These are phyloP conservation scores for Furnarius figulus DNA, from an alignment of 2,113 vertebrate genomes.

Conservation along the genomic window DNA sequence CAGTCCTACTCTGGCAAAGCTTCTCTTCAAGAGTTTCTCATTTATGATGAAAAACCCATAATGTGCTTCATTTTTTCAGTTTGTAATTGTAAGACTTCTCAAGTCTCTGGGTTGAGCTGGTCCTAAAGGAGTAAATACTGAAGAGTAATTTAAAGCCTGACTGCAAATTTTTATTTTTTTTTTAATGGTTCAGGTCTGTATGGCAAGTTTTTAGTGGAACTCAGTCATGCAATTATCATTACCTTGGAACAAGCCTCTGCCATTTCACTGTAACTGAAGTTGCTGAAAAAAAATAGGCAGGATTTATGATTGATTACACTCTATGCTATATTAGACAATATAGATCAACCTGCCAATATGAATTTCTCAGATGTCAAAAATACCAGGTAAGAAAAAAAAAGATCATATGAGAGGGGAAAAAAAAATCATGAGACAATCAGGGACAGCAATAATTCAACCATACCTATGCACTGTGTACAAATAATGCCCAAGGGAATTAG, in stretches of 20 bases:
- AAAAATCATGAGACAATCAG: constrained; percentile 78
- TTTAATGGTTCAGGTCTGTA: background rate
- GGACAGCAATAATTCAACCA: constrained; percentile 76
- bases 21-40: background rate
- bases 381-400: constrained; percentile 58
- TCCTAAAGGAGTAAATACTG: background rate
- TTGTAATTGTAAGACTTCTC: background rate
- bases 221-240: background rate
- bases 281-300: constrained; percentile 36
- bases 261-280: constrained; percentile 17
- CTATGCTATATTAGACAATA: constrained; percentile 74
- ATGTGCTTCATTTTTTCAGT: background rate
- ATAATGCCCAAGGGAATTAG: constrained; percentile 71
- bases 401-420: constrained; percentile 57
- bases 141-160: background rate
- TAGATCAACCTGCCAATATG: constrained; percentile 82
- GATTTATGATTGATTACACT: constrained; percentile 75
- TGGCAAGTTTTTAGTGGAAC: background rate
- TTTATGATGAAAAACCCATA: background rate
- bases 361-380: constrained; percentile 79
- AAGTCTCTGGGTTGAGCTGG: background rate
- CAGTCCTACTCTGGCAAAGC: background rate
- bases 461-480: constrained; percentile 71
- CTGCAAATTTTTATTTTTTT: background rate
- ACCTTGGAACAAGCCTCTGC: background rate